A percentile compares a stretch with the other conserved stretches of the same genome.
These are phyloP conservation scores for Pherbina coryleti DNA, from an alignment of 2,888 invertebrate genomes.

Conservation along the genomic window DNA sequence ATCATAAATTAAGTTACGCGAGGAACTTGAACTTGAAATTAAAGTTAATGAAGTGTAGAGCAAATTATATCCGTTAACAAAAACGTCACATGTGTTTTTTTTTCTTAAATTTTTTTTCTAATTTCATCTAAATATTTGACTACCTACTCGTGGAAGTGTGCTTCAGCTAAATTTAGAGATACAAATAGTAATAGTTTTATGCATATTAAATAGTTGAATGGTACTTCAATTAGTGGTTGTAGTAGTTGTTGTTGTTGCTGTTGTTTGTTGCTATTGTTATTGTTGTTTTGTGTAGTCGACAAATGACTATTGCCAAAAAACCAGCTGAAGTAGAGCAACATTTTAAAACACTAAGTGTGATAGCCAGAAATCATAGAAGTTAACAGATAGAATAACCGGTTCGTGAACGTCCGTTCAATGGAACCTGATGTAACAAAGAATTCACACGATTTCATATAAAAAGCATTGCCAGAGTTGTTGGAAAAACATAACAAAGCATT, in stretches of 20 bases:
- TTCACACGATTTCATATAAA: slow-evolving; percentile 26
- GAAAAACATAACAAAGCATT: slow-evolving; percentile 32
- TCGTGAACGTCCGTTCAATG: no score
- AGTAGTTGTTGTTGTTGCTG: no score
- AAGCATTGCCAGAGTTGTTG: slow-evolving; percentile 30
- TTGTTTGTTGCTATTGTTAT: no score
- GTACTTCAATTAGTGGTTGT: not conserved
- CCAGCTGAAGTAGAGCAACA: no score
- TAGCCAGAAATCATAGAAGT: no score
- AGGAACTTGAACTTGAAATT: slow-evolving; percentile 22
- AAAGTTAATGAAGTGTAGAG: not conserved
- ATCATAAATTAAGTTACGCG: not conserved
- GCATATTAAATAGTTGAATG: not conserved
- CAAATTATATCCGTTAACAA: slow-evolving; percentile 22
- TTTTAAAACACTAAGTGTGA: no score
- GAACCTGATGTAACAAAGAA: no score
- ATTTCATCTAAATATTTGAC: not conserved
- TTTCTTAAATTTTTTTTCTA: not conserved
- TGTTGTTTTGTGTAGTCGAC: not conserved
- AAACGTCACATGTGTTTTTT: not conserved
- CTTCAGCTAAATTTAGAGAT: not conserved
- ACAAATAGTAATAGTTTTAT: not conserved
- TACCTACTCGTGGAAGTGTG: not conserved
- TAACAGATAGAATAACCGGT: no score
- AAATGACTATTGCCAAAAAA: no score